These are phyloP conservation scores for Philhelius pedissequus DNA, from an alignment of 2,888 invertebrate genomes.

Conservation along the genomic window DNA sequence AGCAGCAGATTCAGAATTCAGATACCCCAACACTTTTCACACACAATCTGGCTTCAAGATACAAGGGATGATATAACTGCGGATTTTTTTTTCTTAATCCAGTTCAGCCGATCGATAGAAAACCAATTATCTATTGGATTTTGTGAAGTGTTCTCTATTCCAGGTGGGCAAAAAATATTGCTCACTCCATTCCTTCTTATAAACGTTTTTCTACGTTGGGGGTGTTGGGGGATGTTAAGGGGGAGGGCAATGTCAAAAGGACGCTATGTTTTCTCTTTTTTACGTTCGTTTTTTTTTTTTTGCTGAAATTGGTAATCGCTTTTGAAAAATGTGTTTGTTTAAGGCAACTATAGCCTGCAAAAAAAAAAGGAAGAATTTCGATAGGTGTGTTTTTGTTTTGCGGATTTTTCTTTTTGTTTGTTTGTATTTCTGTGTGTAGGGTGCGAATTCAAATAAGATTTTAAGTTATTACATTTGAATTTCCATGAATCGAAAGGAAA, in stretches of 20 bases:
- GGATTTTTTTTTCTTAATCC: not conserved
- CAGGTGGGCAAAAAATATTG: slow-evolving; percentile 4
- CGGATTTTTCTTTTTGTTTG: not conserved
- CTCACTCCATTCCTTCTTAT: not conserved
- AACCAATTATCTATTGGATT: slow-evolving; percentile 60
- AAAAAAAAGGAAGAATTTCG: not conserved
- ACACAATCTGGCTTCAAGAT: slow-evolving; percentile 21
- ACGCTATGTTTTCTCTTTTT: slow-evolving; percentile 17
- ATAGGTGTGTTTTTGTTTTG: not conserved
- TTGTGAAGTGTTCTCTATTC: slow-evolving; percentile 11
- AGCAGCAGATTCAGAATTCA: not conserved
- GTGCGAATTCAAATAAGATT: slow-evolving; percentile 53
- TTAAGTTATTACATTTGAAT: slow-evolving; percentile 48
- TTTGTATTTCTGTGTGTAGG: not conserved
- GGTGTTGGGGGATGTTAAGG: not conserved
- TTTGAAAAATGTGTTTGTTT: slow-evolving; percentile 39
- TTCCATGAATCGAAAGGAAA: slow-evolving; percentile 23
- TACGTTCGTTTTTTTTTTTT: not conserved
- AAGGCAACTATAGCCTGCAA: slow-evolving; percentile 36
- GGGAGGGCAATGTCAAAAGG: slow-evolving; percentile 57
- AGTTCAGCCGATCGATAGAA: slow-evolving; percentile 38
- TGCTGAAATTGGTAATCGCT: slow-evolving; percentile 49
- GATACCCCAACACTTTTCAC: slow-evolving; percentile 4
- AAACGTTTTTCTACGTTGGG: too few species aligned
- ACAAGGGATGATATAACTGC: not conserved